A percentile compares a stretch with the other conserved stretches of the same genome.
phyloP scores from a whole-genome alignment of 2,888 invertebrate genomes.

The Phania funesta region DNA sequence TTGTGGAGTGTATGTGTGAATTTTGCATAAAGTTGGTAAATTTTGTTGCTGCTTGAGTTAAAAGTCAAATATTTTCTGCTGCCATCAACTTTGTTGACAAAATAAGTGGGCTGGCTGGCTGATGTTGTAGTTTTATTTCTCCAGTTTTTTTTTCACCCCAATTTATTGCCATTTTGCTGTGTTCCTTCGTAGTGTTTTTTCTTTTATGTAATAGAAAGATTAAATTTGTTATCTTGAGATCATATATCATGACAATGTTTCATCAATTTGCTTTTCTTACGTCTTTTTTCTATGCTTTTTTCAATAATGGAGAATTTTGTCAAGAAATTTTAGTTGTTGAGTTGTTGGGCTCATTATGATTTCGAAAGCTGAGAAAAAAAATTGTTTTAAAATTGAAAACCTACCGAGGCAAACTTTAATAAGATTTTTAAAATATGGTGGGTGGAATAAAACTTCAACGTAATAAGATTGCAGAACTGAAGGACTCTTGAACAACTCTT shows the following conservation, averaged over 20 bases:
- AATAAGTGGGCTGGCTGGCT: constrained; percentile 44
- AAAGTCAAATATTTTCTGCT: constrained; percentile 52
- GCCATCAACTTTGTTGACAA: constrained; percentile 48
- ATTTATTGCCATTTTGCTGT: neutral
- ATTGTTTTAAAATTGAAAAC: no score
- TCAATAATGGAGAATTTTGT: neutral
- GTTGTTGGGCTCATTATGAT: no score
- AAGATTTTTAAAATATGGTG: no score
- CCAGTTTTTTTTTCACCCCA: neutral
- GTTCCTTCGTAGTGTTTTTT: neutral
- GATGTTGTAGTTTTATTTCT: constrained; percentile 2
- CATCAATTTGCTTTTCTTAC: constrained; percentile 25
- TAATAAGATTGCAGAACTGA: no score
- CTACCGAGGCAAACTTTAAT: no score
- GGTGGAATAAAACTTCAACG: no score
- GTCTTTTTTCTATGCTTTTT: neutral
- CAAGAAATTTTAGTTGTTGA: neutral
- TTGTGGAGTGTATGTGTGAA: neutral
- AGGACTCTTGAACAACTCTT: no score
- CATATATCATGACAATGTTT: constrained; percentile 35
- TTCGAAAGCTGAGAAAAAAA: neutral
- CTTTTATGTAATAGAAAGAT: constrained; percentile 28
- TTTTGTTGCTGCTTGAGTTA: constrained; percentile 41
- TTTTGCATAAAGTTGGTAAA: constrained; percentile 19
- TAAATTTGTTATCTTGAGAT: constrained; percentile 46